Evolutionary conservation across 2,888 invertebrate genomes (phyloP), one percentile per base, ranked within the genome.

Genomic region (Erebia palarica): DNA sequence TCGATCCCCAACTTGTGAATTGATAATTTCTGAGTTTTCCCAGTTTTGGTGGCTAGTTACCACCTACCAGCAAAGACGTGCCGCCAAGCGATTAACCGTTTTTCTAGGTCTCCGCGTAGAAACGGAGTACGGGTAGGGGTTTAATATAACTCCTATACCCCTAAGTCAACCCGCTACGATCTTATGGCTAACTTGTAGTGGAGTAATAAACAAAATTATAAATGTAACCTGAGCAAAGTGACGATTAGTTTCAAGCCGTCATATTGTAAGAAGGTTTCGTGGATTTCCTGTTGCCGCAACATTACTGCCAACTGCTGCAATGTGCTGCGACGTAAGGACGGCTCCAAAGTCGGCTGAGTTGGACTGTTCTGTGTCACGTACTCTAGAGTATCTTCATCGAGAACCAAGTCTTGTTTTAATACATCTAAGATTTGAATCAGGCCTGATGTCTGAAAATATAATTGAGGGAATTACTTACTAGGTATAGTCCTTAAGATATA

Each of bases 261-360:
- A 64, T 91, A 87, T 65, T 94, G 92, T 16, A 96, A 72, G 79
- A 96, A 96, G 0, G 92, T 82, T 44, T 94, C 94, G 77, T 96
- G 96, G 51, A 95, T 79, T 21, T 94, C 92, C 57, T 88, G 90
- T 78, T 96, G 95, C 13, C 95, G 94, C 81, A 96, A 83, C 94
- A 96, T 94, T 0, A 96, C 95, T 36, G 95, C 94, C 21, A 96
- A 86, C 86, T 96, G 96, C 72, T 95, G 95, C 70, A 96, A 85
- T 49, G 96, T 95, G 64, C 95, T 95, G 77, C 95, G 94, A 8
- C 95, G 92, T 68, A 96, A 88, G n/a, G 95, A 94, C 0, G 96
- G 95, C 78, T 96, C 96, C 14, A 96, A 80, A 0, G 86, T 82
- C 0, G 92, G 87, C 14, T 81, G 82, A 8, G 77, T 2, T 76